Conservation (phyloP, 2,113 vertebrate species). For the Stigmatopora nigra region DNA sequence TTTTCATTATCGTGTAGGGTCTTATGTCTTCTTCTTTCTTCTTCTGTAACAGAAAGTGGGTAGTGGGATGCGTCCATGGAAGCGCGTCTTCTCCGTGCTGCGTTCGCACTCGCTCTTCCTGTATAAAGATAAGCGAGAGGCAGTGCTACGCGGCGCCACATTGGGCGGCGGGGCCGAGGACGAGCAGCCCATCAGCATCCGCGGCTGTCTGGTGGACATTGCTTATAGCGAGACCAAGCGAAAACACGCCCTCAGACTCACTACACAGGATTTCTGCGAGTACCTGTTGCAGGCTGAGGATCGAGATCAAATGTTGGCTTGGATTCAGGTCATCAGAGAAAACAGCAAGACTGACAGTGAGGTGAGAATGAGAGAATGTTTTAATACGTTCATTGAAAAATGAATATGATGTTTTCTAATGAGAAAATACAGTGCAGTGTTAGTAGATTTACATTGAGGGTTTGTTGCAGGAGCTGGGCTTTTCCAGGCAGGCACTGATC, state of each 20-base stretch:
- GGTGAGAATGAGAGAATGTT: constrained; percentile 69
- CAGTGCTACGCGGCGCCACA: constrained; percentile 70
- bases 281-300: constrained; percentile 98
- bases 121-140: constrained; percentile 95
- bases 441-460: background rate
- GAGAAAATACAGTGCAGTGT: too few species aligned
- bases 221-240: constrained; percentile 97
- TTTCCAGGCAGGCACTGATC: constrained; percentile 92
- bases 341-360: constrained; percentile 93
- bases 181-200: constrained; percentile 91
- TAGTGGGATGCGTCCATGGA: constrained; percentile 90
- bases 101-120: constrained; percentile 86
- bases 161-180: constrained; percentile 72
- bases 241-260: constrained; percentile 91
- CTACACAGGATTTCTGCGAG: constrained; percentile 99
- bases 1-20: too few species aligned
- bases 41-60: constrained; percentile 80
- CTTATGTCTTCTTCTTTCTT: too few species aligned
- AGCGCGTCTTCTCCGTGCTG: constrained; percentile 84
- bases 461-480: constrained; percentile 80
- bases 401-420: too few species aligned
- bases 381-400: background rate
- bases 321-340: constrained; percentile 92
- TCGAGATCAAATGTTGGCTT: constrained; percentile 95
- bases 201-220: constrained; percentile 96